A percentile compares a stretch with the other conserved stretches of the same genome.
phyloP scores from a whole-genome alignment of 2,888 invertebrate genomes.

The Bugulina stolonifera region DNA sequence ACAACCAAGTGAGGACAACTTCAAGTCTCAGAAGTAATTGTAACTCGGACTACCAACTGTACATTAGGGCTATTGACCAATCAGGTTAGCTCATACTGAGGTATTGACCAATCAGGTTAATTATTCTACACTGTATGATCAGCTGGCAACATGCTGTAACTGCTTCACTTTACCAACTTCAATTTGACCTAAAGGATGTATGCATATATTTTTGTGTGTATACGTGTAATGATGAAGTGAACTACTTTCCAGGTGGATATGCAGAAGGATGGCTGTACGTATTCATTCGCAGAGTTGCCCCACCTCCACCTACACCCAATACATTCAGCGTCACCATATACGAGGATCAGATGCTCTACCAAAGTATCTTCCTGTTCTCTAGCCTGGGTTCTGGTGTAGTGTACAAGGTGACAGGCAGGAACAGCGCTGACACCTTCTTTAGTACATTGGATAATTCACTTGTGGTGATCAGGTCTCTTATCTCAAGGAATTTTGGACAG shows the following conservation, averaged over 20 bases:
- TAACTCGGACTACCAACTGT: slow-evolving; percentile 1
- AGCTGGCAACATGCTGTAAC: not conserved
- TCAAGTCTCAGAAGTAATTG: not conserved
- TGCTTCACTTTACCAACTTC: not conserved
- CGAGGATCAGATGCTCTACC: slow-evolving; percentile 8
- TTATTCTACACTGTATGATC: too few species aligned
- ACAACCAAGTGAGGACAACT: slow-evolving; percentile 20
- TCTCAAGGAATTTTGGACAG: not conserved
- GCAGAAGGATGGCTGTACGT: slow-evolving; percentile 6
- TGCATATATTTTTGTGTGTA: not conserved
- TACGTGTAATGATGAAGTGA: too few species aligned
- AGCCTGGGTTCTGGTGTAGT: not conserved
- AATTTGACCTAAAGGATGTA: not conserved
- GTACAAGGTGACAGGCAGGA: not conserved
- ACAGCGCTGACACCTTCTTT: not conserved
- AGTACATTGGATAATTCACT: not conserved
- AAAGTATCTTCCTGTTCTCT: not conserved
- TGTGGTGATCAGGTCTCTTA: slow-evolving; percentile 6
- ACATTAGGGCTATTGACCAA: slow-evolving; percentile 14
- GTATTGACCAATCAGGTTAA: too few species aligned
- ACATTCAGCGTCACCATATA: not conserved
- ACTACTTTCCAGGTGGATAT: slow-evolving; percentile 18
- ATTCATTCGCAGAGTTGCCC: slow-evolving; percentile 7
- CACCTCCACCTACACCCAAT: not conserved
- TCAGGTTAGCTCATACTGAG: too few species aligned